Evolutionary conservation across 2,797 vertebrate species (phyloP).

Genomic region (Mormyrops boulengeri): DNA sequence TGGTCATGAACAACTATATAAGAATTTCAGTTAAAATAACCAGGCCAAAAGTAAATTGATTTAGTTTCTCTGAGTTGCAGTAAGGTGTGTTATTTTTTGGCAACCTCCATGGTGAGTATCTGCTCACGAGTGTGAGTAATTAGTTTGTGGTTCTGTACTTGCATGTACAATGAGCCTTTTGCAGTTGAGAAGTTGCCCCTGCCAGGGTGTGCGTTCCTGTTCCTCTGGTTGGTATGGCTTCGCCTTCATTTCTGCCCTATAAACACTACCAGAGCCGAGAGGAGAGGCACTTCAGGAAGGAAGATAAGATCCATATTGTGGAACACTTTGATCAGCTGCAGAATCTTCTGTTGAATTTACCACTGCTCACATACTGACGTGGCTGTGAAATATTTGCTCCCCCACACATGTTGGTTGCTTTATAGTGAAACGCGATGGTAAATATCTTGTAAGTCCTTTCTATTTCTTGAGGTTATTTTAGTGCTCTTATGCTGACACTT

Average conservation of each 20-base stretch:
- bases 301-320: slow-evolving; percentile 8
- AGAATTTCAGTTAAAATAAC: neutral
- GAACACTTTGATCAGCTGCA: slow-evolving; percentile 4
- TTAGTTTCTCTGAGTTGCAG: neutral
- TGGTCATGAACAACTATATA: neutral
- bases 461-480: neutral
- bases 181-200: neutral
- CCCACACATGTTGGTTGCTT: neutral
- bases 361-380: neutral
- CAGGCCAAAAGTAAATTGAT: neutral
- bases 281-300: neutral
- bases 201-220: neutral
- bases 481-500: neutral
- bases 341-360: neutral
- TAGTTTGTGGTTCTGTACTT: neutral
- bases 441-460: neutral
- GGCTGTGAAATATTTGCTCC: neutral
- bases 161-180: neutral
- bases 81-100: neutral
- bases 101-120: neutral
- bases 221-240: neutral
- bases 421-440: neutral
- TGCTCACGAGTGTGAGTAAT: neutral
- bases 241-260: neutral
- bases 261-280: slow-evolving; percentile 18